These are phyloP conservation scores for Hycleus phaleratus DNA, from an alignment of 1,140 invertebrate genomes.

Conservation along the genomic window DNA sequence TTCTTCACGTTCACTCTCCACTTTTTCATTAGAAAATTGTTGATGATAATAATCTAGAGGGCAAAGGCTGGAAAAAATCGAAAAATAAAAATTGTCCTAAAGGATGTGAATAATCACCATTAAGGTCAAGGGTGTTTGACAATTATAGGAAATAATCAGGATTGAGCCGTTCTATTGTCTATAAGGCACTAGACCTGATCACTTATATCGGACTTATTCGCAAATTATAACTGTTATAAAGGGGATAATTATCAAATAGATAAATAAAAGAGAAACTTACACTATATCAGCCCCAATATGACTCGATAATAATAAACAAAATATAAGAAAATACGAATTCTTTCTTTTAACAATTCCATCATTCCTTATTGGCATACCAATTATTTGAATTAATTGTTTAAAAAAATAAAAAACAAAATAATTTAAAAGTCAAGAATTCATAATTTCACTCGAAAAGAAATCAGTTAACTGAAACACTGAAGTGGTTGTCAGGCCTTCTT, in stretches of 20 bases:
- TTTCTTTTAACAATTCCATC: neutral
- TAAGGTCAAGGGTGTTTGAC: too few species aligned
- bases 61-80: conserved; percentile 18
- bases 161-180: too few species aligned
- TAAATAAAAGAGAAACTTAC: neutral
- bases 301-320: neutral
- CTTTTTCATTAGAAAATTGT: conserved; percentile 25
- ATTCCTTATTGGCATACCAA: too few species aligned
- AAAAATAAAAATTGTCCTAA: neutral
- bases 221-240: too few species aligned
- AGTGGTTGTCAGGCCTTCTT: conserved; percentile 7
- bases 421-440: neutral
- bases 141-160: too few species aligned
- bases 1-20: conserved; percentile 25
- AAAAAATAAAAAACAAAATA: neutral
- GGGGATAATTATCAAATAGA: too few species aligned
- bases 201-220: too few species aligned
- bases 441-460: neutral
- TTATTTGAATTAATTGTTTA: too few species aligned
- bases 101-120: neutral
- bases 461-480: neutral
- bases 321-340: neutral
- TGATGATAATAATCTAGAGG: conserved; percentile 31
- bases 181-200: too few species aligned
- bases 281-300: neutral